Evolutionary conservation across 2,888 invertebrate species (phyloP), one percentile per base, ranked within the genome.

Genomic region (Phania funesta): DNA sequence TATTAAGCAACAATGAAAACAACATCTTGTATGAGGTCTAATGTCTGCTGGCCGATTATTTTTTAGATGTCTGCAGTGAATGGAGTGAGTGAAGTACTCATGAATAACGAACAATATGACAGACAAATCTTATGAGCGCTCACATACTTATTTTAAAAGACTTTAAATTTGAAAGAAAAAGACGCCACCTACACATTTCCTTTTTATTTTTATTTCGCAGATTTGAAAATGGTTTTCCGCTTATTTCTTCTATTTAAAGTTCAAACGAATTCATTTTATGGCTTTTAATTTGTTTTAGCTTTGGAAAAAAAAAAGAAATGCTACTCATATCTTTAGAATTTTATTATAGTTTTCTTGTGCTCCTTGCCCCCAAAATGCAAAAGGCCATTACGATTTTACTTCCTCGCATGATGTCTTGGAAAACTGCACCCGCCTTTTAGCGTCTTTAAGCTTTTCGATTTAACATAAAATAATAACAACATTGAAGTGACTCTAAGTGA

Each of bases 341-440:
- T 41, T 50, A 16, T 44, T 41, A 16, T 54, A 35, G 32, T 32
- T 41, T 38, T 54, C 4, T 68, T 50, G 48, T 50, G 38, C 29
- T 56, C 26, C 35, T 54, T 50, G 38, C 29, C 46, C 26, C 35
- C 46, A 11, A 35, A 46, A 35, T 56, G 11, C 26, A 22, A 75
- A 32, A 75, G 24, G 18, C 22, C 38, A 62, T 38, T 32, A 35
- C 52, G 41, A 58, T 48, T 56, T 52, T 22, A 22, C 60, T 29
- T 22, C 32, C 3, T 41, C 16, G 1, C 22, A 54, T 68, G 46
- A 35, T 54, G 38, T 52, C 54, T 75, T 60, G 60, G 26, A 41
- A 54, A 75, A 81, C 76, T 77, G 77, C 81, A 81, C 76, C 81
- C 81, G 81, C 77, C 62, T 77, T 81, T 81, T 48, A 77, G 54